Evolutionary conservation across 2,797 vertebrate genomes (phyloP), one percentile per base, ranked within the genome.

Genomic region (Chrysocyon brachyurus): DNA sequence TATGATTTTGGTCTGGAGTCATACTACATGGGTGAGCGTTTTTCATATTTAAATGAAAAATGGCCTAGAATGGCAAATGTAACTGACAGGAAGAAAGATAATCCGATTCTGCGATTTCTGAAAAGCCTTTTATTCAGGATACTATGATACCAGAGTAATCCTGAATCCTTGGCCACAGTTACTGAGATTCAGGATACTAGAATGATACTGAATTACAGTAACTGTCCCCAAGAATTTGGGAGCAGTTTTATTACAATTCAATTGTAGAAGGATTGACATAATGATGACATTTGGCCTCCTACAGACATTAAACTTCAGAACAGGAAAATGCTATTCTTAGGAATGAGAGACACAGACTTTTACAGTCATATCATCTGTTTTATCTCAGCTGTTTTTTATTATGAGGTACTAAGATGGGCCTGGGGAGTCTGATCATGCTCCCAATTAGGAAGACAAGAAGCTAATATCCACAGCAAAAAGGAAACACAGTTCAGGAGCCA

Each of bases 41-140:
- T 92, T 84, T 96, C 49, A 90, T 54, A 77, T 72, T 97, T 83
- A 77, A 96, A 90, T 81, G 33, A 72, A 96, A 91, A 96, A 61
- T n/a, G 15, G 24, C 77, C 40, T 77, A 12, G 66, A 86, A 46
- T n/a, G 46, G 78, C 68, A 84, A 90, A 72, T 2, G n/a, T 68
- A 84, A 87, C 61, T n/a, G 87, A 88, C 3, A 59, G 26, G 46
- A 93, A 87, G 54, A 87, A 96, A 57, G 73, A 87, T 15, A 63
- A 64, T 82, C 52, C 68, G 75, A 64, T 72, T 68, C 31, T 61
- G 40, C 61, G 70, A 16, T 82, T 92, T 97, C 79, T 82, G 28
- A 85, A 61, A 93, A 87, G n/a, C 6, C 22, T 93, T 66, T 93
- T 81, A 36, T 46, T 86, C 36, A 89, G 3, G 22, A 87, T 33